Conservation (phyloP, 2,113 vertebrate genomes). For the Phalacrocorax aristotelis region DNA sequence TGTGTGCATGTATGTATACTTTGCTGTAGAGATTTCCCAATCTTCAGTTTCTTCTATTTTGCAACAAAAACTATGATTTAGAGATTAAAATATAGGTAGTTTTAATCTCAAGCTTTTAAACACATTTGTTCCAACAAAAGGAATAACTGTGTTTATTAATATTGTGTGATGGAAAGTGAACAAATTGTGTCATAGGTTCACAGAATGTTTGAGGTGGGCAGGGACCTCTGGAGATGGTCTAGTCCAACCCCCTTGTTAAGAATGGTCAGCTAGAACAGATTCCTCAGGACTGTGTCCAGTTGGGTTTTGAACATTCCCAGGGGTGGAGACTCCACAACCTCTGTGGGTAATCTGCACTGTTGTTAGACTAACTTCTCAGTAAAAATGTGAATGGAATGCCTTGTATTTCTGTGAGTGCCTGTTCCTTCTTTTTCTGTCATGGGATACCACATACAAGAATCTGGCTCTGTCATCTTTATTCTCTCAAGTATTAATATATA, state of each 20-base stretch:
- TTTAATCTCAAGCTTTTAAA: not conserved
- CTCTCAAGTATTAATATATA: not conserved
- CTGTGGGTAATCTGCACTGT: not conserved
- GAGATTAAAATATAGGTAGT: not conserved
- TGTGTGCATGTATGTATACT: not conserved
- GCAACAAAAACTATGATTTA: not conserved
- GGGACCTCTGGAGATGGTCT: not conserved
- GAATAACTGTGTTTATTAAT: not conserved
- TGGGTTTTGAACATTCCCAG: not conserved
- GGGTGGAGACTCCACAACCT: not conserved
- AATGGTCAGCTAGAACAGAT: not conserved
- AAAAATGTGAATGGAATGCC: not conserved
- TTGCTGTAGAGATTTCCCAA: not conserved
- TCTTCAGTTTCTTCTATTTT: not conserved
- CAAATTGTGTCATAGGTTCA: not conserved
- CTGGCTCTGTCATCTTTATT: not conserved
- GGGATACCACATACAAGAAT: not conserved
- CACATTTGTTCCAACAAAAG: not conserved
- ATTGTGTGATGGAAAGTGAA: not conserved
- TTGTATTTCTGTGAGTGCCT: not conserved
- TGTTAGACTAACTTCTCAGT: accelerated
- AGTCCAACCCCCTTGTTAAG: not conserved
- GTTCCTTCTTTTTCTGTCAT: not conserved
- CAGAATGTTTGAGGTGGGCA: not conserved
- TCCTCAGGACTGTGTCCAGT: not conserved